A percentile compares a stretch with the other conserved stretches of the same genome.
These are phyloP conservation scores for Epinephelus moara DNA, from an alignment of 2,113 vertebrate species.

Conservation along the genomic window DNA sequence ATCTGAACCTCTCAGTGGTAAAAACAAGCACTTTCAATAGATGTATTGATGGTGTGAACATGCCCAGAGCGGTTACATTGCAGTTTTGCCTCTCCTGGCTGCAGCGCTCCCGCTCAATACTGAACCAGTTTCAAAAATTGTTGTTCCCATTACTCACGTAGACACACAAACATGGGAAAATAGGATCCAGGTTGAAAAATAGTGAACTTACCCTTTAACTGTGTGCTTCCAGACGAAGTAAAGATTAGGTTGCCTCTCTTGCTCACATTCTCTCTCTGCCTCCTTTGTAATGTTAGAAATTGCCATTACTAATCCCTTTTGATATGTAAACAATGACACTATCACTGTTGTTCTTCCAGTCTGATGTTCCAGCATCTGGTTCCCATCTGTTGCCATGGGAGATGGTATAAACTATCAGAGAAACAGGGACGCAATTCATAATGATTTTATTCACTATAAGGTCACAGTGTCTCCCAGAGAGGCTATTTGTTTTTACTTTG, in stretches of 20 bases:
- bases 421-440: conserved; percentile 8
- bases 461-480: neutral
- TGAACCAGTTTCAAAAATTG: no score
- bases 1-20: no score
- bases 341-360: conserved; percentile 23
- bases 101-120: no score
- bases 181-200: no score
- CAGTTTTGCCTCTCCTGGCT: no score
- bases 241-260: conserved; percentile 2
- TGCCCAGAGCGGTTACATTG: no score
- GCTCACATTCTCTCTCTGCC: conserved; percentile 14
- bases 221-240: neutral
- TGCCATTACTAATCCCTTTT: conserved; percentile 40
- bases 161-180: no score
- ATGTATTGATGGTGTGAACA: no score
- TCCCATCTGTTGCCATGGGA: conserved; percentile 50
- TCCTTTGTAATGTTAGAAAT: conserved; percentile 17
- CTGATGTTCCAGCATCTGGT: conserved; percentile 51
- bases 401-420: conserved; percentile 41
- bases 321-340: conserved; percentile 55
- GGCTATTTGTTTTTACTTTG: conserved; percentile 15
- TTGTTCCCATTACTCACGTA: no score
- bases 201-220: neutral
- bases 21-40: no score
- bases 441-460: conserved; percentile 1